These are phyloP conservation scores for Panagrolaimus sp. DNA, from an alignment of 1,140 invertebrate species.

Conservation along the genomic window DNA sequence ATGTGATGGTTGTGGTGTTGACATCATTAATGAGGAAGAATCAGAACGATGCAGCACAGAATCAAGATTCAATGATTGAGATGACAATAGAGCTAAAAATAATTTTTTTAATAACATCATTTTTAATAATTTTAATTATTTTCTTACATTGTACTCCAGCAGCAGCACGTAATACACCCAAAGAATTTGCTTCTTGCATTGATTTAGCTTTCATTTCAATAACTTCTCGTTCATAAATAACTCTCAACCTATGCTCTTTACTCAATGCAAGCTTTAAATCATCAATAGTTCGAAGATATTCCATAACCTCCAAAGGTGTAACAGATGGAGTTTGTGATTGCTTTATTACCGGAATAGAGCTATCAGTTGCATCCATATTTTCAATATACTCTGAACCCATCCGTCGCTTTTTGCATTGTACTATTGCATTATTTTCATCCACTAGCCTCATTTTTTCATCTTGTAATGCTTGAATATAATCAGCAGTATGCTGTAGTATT, in stretches of 20 bases:
- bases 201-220: conserved; percentile 18
- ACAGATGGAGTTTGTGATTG: background rate
- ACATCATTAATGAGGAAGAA: background rate
- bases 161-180: conserved; percentile 2
- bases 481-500: conserved; percentile 93
- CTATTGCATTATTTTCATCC: conserved; percentile 32
- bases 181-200: background rate
- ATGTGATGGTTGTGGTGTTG: background rate
- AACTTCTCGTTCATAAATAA: conserved; percentile 36
- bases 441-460: conserved; percentile 81
- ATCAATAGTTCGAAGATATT: conserved; percentile 39
- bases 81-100: conserved; percentile 5
- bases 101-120: no score
- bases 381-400: background rate
- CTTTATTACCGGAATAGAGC: conserved; percentile 4
- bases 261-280: conserved; percentile 31
- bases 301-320: conserved; percentile 9
- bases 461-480: conserved; percentile 89
- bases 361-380: background rate
- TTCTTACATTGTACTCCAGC: background rate
- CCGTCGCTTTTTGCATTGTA: conserved; percentile 23
- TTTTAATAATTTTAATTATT: no score
- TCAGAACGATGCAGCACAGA: background rate
- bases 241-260: conserved; percentile 37
- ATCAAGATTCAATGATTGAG: background rate